These are phyloP conservation scores for Platyura marginata DNA, from an alignment of 1,140 invertebrate genomes.

Conservation along the genomic window DNA sequence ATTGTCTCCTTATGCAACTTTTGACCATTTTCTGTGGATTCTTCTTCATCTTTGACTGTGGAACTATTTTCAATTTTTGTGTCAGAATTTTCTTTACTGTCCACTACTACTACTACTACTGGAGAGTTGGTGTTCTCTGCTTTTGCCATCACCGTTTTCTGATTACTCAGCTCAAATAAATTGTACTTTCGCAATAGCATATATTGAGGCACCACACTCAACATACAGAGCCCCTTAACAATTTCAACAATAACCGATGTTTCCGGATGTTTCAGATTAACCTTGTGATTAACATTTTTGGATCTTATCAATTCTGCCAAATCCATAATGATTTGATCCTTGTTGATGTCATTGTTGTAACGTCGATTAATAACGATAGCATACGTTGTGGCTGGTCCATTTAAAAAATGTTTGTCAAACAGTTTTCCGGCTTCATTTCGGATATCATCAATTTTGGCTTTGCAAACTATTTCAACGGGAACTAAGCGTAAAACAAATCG, in stretches of 20 bases:
- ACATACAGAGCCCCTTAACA: conserved; percentile 41
- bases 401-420: conserved; percentile 54
- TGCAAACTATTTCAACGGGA: conserved; percentile 64
- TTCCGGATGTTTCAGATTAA: conserved; percentile 54
- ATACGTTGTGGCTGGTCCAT: conserved; percentile 49
- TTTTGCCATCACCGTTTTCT: no score
- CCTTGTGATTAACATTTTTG: conserved; percentile 50
- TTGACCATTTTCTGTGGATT: no score
- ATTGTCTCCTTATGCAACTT: no score
- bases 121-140: no score
- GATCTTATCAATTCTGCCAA: conserved; percentile 45
- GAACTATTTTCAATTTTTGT: no score
- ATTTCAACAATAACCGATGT: conserved; percentile 63
- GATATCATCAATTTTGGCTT: conserved; percentile 56
- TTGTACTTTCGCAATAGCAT: conserved; percentile 5
- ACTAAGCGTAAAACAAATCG: conserved; percentile 57
- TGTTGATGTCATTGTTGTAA: conserved; percentile 52
- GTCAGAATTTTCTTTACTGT: no score
- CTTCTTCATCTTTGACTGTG: no score
- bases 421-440: conserved; percentile 39
- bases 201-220: conserved; percentile 47
- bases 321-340: conserved; percentile 47
- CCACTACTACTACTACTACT: no score
- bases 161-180: background rate
- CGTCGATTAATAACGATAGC: conserved; percentile 62